Base-by-base conservation (phyloP, 1,140 invertebrate species). In the Drosophila ohnishii region DNA sequence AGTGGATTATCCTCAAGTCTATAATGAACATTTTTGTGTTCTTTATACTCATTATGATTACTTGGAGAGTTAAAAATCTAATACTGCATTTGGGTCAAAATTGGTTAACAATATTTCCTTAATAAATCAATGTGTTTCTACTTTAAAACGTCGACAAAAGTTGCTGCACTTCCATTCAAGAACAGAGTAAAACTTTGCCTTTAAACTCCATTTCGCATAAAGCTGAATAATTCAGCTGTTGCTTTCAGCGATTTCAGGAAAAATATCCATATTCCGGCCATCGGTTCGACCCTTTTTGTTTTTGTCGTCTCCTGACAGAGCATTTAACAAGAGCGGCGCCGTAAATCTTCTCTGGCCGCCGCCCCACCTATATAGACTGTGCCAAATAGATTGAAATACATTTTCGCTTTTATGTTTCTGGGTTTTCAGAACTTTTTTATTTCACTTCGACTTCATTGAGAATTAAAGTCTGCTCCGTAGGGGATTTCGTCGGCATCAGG, bases 371-470 rank as follows among this genome's bases (percentile, higher is more conserved):
- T 81, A 60, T 65, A 65, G 62, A 71, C 78, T 72, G 66, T 47
- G 44, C 44, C 73, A 78, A 79, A 86, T 82, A 86, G 83, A 86
- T 82, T 79, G 79, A 76, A 82, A 86, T 86, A 87, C 79, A 87
- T 86, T 87, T 87, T 87, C 78, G 78, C 77, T 70, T 57, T 51
- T 60, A 35, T 66, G 13, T 73, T 72, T 56, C 40, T 67, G 66
- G 60, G 42, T 39, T 45, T 56, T 34, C 62, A 25, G 55, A 19
- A 42, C 40, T 58, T 75, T 77, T 62, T 48, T 50, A 67, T 60
- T 59, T 67, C 22, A 25, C 37, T 70, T 53, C 19, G 65, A 77
- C 59, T 86, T 64, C 78, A 81, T 78, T 37, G 69, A 40, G 67
- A 71, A 58, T 71, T 71, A 71, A 71, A 71, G 53, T 71, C 64